Percentiles rank a stretch among this genome's conserved stretches.
phyloP scores from a whole-genome alignment of 1,140 invertebrate species.

The Drosophila bocqueti region DNA sequence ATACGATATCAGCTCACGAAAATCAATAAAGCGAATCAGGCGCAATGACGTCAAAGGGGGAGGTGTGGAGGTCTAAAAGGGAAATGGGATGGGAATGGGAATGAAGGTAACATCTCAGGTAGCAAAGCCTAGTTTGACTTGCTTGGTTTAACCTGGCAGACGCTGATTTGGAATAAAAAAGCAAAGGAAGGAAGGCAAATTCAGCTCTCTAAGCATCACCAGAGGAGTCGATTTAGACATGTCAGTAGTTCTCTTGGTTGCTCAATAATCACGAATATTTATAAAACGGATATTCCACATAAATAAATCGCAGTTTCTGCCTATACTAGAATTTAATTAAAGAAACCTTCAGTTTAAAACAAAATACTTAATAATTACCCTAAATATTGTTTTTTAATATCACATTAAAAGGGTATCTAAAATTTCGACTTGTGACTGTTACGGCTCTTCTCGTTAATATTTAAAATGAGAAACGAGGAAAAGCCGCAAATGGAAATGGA shows the following conservation, averaged over 20 bases:
- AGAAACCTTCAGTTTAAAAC: too few relatives aligned
- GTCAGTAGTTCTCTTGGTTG: not conserved
- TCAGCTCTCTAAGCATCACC: not conserved
- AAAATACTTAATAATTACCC: too few relatives aligned
- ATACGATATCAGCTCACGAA: slow-evolving; percentile 32
- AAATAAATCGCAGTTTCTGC: too few relatives aligned
- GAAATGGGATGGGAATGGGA: not conserved
- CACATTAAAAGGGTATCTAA: not conserved
- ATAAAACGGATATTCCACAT: not conserved
- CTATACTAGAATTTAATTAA: too few relatives aligned
- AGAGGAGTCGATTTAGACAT: not conserved
- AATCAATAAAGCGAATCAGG: slow-evolving; percentile 60
- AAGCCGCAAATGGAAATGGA: slow-evolving; percentile 48
- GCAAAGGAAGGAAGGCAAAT: not conserved
- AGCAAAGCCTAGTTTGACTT: slow-evolving; percentile 30
- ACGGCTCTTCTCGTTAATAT: slow-evolving; percentile 50
- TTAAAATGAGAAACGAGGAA: slow-evolving; percentile 58
- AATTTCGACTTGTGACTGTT: not conserved
- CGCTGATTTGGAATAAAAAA: too few relatives aligned
- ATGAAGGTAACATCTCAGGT: slow-evolving; percentile 29
- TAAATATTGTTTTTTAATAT: not conserved
- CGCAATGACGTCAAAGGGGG: slow-evolving; percentile 27
- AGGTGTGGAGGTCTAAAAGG: not conserved
- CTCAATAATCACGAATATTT: not conserved
- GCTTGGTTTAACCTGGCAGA: slow-evolving; percentile 7